These are phyloP conservation scores for Drosophila bunnanda DNA, from an alignment of 2,888 invertebrate species.

Conservation along the genomic window DNA sequence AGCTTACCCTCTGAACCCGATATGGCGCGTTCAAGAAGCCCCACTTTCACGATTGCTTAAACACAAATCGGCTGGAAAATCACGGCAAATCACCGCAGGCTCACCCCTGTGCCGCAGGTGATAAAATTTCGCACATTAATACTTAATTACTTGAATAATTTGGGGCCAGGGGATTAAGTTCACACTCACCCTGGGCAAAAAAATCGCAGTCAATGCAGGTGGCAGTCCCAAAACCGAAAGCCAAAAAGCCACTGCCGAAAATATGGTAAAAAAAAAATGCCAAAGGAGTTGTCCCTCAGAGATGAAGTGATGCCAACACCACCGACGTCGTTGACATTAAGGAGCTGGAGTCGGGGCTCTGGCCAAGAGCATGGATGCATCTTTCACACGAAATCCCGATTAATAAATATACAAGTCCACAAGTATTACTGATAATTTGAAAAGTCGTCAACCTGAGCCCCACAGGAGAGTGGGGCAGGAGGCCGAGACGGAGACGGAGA, in stretches of 20 bases:
- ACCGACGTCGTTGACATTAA: constrained; percentile 80
- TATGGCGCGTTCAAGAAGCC: constrained; percentile 55
- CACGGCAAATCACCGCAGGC: constrained; percentile 50
- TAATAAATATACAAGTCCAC: constrained; percentile 76
- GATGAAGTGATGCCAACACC: constrained; percentile 77
- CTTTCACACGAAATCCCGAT: constrained; percentile 83
- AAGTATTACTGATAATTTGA: constrained; percentile 75
- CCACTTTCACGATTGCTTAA: constrained; percentile 61
- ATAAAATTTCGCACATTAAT: constrained; percentile 84
- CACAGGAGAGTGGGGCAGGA: constrained; percentile 34
- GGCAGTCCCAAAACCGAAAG: constrained; percentile 41
- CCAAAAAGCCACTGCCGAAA: constrained; percentile 30
- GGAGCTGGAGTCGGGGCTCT: constrained; percentile 55
- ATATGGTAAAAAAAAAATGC: constrained; percentile 20
- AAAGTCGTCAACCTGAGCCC: constrained; percentile 78
- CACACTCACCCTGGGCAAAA: constrained; percentile 55
- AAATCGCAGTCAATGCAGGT: constrained; percentile 63
- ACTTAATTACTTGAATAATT: constrained; percentile 84
- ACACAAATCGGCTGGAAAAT: constrained; percentile 82
- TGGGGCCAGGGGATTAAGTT: constrained; percentile 83
- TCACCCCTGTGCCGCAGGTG: constrained; percentile 74
- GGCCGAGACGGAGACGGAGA: constrained; percentile 6
- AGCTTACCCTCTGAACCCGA: neutral
- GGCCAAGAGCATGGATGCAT: constrained; percentile 66
- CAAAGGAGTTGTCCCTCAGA: constrained; percentile 41